Percentiles rank a stretch among this genome's conserved stretches.
phyloP scores from a whole-genome alignment of 2,113 vertebrate genomes.

The Pungitius pungitius region DNA sequence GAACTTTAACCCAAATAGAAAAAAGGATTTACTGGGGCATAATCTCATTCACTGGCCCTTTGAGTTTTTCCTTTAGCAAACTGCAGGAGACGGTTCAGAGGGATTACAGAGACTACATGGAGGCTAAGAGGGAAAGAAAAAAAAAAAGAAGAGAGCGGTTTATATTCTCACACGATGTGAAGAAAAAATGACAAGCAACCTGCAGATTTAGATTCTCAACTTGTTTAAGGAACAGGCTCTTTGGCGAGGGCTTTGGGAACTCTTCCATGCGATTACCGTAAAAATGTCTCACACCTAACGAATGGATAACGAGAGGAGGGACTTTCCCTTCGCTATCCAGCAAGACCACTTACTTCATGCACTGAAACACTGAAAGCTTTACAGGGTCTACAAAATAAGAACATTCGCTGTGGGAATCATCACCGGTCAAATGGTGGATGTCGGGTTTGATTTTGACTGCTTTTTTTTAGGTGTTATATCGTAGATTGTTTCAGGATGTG shows the following conservation, averaged over 20 bases:
- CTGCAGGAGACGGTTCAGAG: constrained; percentile 24
- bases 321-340: constrained; percentile 34
- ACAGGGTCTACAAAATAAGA: constrained; percentile 4
- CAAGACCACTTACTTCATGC: constrained; percentile 26
- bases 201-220: neutral
- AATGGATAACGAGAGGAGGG: constrained; percentile 21
- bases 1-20: constrained; percentile 60
- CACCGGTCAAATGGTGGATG: neutral
- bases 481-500: neutral
- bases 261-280: constrained; percentile 27
- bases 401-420: neutral
- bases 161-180: constrained; percentile 8
- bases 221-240: neutral
- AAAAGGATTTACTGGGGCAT: constrained; percentile 57
- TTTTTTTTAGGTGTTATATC: neutral
- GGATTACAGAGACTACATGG: constrained; percentile 49
- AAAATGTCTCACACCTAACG: constrained; percentile 22
- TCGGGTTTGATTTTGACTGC: neutral
- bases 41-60: constrained; percentile 57
- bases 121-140: constrained; percentile 16
- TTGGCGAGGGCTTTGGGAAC: constrained; percentile 12
- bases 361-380: constrained; percentile 21
- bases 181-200: neutral
- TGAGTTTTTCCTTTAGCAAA: constrained; percentile 47
- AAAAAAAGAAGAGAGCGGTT: neutral